Base-by-base conservation (phyloP, 2,797 vertebrate genomes). In the Gymnoscopelus microlampas region DNA sequence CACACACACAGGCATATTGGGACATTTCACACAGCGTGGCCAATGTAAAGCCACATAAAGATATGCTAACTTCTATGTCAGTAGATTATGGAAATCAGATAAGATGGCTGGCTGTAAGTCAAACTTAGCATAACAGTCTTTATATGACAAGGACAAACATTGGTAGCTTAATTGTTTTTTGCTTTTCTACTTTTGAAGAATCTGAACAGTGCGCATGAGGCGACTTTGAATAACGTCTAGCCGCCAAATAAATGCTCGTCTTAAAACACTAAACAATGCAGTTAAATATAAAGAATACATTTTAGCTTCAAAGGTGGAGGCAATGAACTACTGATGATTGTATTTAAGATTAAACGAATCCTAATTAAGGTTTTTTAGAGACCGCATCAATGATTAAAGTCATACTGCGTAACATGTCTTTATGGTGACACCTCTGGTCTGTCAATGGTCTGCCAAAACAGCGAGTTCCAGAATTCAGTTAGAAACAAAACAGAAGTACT, bases 1-100 rank as follows among this genome's bases (percentile, higher is more conserved):
- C 92, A 97, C 95, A 93, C 90, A 94, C 86, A 92, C 89, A 98
- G 94, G 96, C 95, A 98, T 96, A 96, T 92, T 96, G 95, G 96
- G 96, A 96, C 95, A 94, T 91, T 96, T 96, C 95, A 98, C 95
- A 96, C 94, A 95, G 87, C 89, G 94, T 91, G 91, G 89, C 91
- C 79, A 51, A 90, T 85, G 87, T 90, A 71, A 53, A 82, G 90
- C 88, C 91, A 88, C 81, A 74, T 87, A 78, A 86, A 90, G 64
- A 76, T 83, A 79, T 32, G 70, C 88, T 87, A 84, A 68, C 71
- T 73, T 79, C 65, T 58, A 81, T 51, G 73, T 70, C 13, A 87
- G 71, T n/a, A 84, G 12, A 60, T 39, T 66, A 72, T 47, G 44
- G 64, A 71, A 69, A 70, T 73, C 23, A 73, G 35, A 79, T 47